phyloP scores from a whole-genome alignment of 2,113 vertebrate species.

The Charadrius vociferus region DNA sequence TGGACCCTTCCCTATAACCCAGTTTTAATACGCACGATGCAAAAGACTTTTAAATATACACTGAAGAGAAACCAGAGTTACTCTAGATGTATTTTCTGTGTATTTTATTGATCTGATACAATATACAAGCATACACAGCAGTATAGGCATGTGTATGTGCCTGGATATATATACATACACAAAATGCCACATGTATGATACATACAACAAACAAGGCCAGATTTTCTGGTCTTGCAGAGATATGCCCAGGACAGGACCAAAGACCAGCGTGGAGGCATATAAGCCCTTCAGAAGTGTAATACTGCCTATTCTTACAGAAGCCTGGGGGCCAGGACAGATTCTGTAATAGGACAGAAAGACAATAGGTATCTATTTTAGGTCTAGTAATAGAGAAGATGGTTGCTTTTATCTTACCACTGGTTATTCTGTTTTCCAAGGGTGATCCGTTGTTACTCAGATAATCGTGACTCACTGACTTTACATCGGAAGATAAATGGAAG shows the following conservation, averaged over 20 bases:
- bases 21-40: background rate
- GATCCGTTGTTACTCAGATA: background rate
- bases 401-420: background rate
- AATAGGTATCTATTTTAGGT: background rate
- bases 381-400: background rate
- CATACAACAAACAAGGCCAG: constrained; percentile 14
- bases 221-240: background rate
- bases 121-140: constrained; percentile 12
- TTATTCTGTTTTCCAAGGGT: background rate
- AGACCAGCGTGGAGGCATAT: background rate
- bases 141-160: background rate
- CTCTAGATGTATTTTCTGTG: background rate
- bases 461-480: background rate
- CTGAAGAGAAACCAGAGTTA: background rate
- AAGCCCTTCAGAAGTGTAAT: background rate
- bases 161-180: background rate
- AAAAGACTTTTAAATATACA: background rate
- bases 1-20: background rate
- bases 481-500: background rate
- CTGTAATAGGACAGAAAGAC: background rate
- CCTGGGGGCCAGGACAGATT: background rate
- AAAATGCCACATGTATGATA: background rate
- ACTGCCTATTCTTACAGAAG: background rate
- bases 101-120: constrained; percentile 43
- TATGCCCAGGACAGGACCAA: background rate